Conservation (phyloP, 2,113 vertebrate genomes). For the Onychostoma macrolepis region DNA sequence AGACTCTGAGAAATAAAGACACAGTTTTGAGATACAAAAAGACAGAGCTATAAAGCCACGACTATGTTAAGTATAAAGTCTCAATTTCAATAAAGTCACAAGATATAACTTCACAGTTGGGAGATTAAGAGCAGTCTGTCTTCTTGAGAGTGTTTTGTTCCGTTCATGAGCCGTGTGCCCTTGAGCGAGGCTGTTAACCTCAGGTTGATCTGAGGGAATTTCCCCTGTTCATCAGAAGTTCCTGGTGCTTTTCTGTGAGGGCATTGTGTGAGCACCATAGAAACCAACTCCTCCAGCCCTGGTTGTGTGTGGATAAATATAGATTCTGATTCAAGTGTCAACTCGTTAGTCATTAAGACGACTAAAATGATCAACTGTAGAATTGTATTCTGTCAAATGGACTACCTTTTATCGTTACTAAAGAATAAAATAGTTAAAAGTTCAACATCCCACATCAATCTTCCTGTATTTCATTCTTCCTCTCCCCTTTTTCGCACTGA, state of each 20-base stretch:
- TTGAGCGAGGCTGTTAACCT: not conserved
- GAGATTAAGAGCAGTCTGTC: not conserved
- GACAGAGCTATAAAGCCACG: not conserved
- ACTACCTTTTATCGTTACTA: not conserved
- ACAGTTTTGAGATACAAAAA: not conserved
- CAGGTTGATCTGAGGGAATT: not conserved
- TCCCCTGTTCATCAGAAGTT: not conserved
- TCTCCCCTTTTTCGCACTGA: not conserved
- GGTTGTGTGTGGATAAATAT: not conserved
- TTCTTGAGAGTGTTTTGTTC: not conserved
- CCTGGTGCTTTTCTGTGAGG: not conserved
- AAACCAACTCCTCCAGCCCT: not conserved
- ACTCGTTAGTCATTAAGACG: not conserved
- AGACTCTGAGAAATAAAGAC: not conserved
- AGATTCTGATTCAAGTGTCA: not conserved
- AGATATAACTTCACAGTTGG: not conserved
- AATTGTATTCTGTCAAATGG: not conserved
- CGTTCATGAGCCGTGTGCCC: not conserved
- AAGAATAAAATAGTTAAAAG: too few relatives aligned
- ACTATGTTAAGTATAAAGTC: not conserved
- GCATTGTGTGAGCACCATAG: not conserved
- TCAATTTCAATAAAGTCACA: not conserved
- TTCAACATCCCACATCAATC: not conserved
- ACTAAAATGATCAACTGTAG: not conserved
- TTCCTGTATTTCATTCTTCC: not conserved